Percentiles rank a stretch among this genome's conserved stretches.
Conservation (phyloP, 1,140 invertebrate genomes). For the Hycleus phaleratus region DNA sequence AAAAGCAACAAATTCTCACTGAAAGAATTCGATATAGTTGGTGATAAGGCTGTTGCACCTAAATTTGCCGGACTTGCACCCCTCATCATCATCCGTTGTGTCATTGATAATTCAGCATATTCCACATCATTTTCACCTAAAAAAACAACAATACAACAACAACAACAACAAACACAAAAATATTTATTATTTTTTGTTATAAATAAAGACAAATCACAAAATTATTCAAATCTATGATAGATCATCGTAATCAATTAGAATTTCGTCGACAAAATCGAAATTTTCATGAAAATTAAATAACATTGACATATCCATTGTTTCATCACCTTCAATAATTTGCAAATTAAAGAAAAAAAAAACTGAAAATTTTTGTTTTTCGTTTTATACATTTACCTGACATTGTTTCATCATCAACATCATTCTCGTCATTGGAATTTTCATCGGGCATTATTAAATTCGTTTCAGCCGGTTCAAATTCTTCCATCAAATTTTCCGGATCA, state of each 20-base stretch:
- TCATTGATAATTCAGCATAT: constrained; percentile 54
- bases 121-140: constrained; percentile 67
- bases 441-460: constrained; percentile 40
- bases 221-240: not conserved
- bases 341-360: constrained; percentile 1
- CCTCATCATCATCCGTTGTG: constrained; percentile 37
- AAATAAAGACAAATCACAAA: not conserved
- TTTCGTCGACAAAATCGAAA: not conserved
- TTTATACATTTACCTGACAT: constrained; percentile 58
- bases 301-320: not conserved
- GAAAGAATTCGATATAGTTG: constrained; percentile 19
- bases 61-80: constrained; percentile 21
- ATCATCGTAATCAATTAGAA: not conserved
- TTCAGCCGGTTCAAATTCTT: constrained; percentile 45
- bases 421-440: constrained; percentile 39
- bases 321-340: constrained; percentile 11
- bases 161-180: not conserved
- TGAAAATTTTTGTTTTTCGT: not conserved
- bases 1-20: constrained; percentile 33
- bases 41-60: constrained; percentile 23
- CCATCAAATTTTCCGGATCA: constrained; percentile 57
- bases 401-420: constrained; percentile 55
- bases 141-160: constrained; percentile 7
- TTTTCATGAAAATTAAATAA: not conserved
- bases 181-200: not conserved